Evolutionary conservation across 35 echinoderm and acorn worm genomes (phyloP), one percentile per base, ranked within the genome.

Genomic region (Strongylocentrotus purpuratus): DNA sequence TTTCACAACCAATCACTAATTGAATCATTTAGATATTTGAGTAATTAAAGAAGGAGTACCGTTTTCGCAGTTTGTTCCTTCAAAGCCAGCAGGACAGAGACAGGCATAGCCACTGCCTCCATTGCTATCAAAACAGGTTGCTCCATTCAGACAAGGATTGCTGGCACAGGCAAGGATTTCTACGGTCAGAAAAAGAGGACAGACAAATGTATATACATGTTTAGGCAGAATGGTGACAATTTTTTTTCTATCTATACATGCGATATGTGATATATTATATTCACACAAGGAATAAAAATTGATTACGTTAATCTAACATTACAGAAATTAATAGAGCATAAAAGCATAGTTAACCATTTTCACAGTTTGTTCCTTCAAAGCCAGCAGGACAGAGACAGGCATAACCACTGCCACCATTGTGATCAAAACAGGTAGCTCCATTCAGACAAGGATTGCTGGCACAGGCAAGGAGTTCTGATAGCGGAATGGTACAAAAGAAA

Each of bases 141-240:
- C 95, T 31, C 95, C 95, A 94, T 96, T 96, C 91, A 94, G 92
- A 96, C 95, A 87, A 61, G 92, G 92, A 22, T 28, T 4, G 47
- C 20, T 96, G 22, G 50, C 85, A 94, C 70, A 96, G 13, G 61
- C 91, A 94, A 94, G 32, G 22, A 94, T 94, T 35, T 96, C 96
- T 97, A 71, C 50, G 11, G 65, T 78, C n/a, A 28, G 5, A n/a
- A 55, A 55, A 10, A 55, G 50, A 55, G 8, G 85, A 22, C 25
- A 86, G 46, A 89, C 8, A 59, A 50, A 48, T 89, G 31, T 41
- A 41, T 41, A 41, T 41, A 41, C 35, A 41, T 41, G 35, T 41
- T 1, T 41, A 41, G 35, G 35, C 35, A 41, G 3, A 41, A 41
- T 3, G 35, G 35, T 41, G 35, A 3, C 35, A 41, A 41, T 41